These are phyloP conservation scores for Trachelus iudaicus DNA, from an alignment of 2,888 invertebrate species.

Conservation along the genomic window DNA sequence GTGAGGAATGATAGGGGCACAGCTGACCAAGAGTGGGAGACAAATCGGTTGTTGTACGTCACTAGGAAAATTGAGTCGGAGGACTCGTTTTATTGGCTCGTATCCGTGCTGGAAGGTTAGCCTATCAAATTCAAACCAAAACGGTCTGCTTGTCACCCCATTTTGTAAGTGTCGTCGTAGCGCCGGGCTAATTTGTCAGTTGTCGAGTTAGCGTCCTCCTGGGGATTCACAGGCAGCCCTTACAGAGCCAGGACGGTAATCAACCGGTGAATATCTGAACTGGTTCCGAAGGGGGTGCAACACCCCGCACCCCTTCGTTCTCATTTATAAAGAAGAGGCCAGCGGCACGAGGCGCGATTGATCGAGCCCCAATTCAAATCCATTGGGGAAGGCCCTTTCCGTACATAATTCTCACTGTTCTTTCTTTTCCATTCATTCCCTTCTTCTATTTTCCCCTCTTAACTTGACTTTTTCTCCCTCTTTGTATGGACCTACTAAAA, in stretches of 20 bases:
- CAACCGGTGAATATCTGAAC: conserved; percentile 66
- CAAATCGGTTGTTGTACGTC: conserved; percentile 32
- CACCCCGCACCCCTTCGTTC: conserved; percentile 33
- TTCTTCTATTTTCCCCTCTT: neutral
- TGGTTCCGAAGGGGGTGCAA: conserved; percentile 47
- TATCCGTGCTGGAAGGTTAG: neutral
- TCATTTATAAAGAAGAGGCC: conserved; percentile 63
- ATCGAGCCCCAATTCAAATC: conserved; percentile 38
- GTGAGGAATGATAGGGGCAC: conserved; percentile 25
- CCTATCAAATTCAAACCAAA: conserved; percentile 50
- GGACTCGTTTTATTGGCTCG: conserved; percentile 11
- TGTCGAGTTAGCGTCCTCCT: conserved; percentile 64
- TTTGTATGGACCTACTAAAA: neutral
- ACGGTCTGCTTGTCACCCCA: conserved; percentile 60
- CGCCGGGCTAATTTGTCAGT: conserved; percentile 66
- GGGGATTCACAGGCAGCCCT: conserved; percentile 51
- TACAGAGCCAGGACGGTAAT: conserved; percentile 50
- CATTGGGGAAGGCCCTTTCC: conserved; percentile 1
- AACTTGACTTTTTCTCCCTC: neutral
- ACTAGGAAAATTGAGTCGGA: conserved; percentile 30
- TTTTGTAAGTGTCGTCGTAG: conserved; percentile 66
- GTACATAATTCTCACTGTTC: neutral
- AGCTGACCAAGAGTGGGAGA: conserved; percentile 25
- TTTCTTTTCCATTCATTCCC: conserved; percentile 19
- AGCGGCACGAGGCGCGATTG: conserved; percentile 52